Evolutionary conservation across 1,140 invertebrate species (phyloP), one percentile per base, ranked within the genome.

Genomic region (Sitodiplosis mosellana): DNA sequence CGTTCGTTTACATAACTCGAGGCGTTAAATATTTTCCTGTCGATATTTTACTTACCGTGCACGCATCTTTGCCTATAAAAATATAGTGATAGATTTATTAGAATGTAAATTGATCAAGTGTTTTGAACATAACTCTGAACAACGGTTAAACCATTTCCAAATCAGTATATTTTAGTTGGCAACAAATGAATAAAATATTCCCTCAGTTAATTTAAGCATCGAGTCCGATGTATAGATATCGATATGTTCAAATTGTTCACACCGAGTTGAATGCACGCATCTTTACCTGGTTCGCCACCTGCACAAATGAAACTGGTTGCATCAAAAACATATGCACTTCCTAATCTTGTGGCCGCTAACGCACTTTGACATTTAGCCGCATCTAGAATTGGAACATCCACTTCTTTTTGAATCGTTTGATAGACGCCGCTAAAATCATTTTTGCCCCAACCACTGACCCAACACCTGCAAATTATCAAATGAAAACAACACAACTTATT

Each of bases 361-460:
- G 70, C 69, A 6, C 63, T 58, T 58, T 86, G 76, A 51, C 83
- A 87, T 7, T 69, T 66, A 5, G 64, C 59, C 6, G 70, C 59
- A n/a, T 68, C 64, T 10, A 83, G 56, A 34, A 87, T 69, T 0
- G 80, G 76, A 0, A 87, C 73, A 46, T 83, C 81, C 0, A 86
- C 77, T 56, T 80, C 67, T 52, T 76, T 77, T 52, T 80, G 55
- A 20, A 80, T 74, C 44, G 71, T 71, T 57, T 81, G 80, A 55
- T 78, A 81, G 0, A 78, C 78, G 22, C 54, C 65, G 2, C 66
- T 48, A 53, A 85, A 87, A 52, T 77, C 74, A 56, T 83, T 71
- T 55, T 84, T 83, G 20, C 84, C 83, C 81, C 83, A 87, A n/a
- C 84, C 84, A 1, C 81, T 72, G 0, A 85, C 81, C 69, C 70